Conservation (phyloP, 2,888 invertebrate genomes). For the Tipula confusa region DNA sequence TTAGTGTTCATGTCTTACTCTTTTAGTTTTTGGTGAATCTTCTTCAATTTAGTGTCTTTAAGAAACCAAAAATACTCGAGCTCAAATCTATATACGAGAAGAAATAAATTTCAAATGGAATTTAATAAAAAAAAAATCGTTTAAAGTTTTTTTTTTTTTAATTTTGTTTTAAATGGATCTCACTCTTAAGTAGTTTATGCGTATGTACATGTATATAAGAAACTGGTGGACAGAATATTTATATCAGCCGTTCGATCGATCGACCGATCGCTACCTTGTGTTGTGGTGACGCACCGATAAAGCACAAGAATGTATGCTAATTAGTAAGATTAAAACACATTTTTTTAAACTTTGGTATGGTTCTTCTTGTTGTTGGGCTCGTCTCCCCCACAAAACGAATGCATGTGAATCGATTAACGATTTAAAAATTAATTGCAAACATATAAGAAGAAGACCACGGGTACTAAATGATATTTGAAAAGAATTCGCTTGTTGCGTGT, state of each 20-base stretch:
- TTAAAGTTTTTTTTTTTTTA: constrained; percentile 1
- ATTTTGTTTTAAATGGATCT: constrained; percentile 12
- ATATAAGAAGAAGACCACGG: neutral
- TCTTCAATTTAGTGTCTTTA: neutral
- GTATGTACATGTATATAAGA: no score
- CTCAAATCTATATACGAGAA: neutral
- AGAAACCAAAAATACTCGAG: neutral
- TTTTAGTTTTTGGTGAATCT: neutral
- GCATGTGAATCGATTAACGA: neutral
- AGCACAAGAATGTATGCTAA: constrained; percentile 8
- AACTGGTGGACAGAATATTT: neutral
- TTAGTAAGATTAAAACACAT: neutral
- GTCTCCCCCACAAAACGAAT: neutral
- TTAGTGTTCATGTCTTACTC: neutral
- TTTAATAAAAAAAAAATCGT: constrained; percentile 14
- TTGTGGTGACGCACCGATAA: neutral
- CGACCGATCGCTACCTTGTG: neutral
- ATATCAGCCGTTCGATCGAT: no score
- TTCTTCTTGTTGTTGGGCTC: no score
- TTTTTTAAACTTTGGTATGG: neutral
- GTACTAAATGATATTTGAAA: neutral
- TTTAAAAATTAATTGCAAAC: neutral
- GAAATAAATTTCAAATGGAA: constrained; percentile 12
- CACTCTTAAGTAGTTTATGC: neutral
- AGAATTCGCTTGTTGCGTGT: neutral